These are phyloP conservation scores for Tinea pellionella DNA, from an alignment of 2,888 invertebrate species.

Conservation along the genomic window DNA sequence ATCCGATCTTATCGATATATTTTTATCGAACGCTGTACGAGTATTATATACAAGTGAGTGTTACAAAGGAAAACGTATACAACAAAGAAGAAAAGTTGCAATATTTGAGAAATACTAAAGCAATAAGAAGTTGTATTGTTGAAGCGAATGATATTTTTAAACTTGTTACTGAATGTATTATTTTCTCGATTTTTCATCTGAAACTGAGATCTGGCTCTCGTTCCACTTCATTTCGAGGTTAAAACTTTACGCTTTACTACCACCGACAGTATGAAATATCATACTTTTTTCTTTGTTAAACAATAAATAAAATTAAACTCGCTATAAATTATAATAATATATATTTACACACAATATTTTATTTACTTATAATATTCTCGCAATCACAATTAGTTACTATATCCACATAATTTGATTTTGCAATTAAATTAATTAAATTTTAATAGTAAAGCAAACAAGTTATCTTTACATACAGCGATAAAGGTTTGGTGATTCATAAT, in stretches of 20 bases:
- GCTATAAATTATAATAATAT: neutral
- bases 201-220: constrained; percentile 10
- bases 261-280: constrained; percentile 43
- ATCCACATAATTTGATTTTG: too few species aligned
- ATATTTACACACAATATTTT: too few species aligned
- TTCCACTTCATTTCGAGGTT: constrained; percentile 25
- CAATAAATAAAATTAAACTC: constrained; percentile 23
- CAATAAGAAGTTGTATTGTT: neutral
- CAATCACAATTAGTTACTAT: too few species aligned
- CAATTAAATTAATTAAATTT: too few species aligned
- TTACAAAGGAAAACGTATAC: neutral
- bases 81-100: neutral
- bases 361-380: too few species aligned
- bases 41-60: neutral
- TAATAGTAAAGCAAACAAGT: neutral
- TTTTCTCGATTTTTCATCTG: constrained; percentile 8
- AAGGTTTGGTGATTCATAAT: constrained; percentile 14
- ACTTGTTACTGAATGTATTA: constrained; percentile 3
- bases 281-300: constrained; percentile 31
- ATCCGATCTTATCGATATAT: too few species aligned
- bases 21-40: too few species aligned
- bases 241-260: constrained; percentile 37
- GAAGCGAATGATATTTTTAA: constrained; percentile 1
- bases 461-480: neutral
- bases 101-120: neutral